Evolutionary conservation across 1,140 invertebrate species (phyloP), one percentile per base, ranked within the genome.

Genomic region (Triops longicaudatus): DNA sequence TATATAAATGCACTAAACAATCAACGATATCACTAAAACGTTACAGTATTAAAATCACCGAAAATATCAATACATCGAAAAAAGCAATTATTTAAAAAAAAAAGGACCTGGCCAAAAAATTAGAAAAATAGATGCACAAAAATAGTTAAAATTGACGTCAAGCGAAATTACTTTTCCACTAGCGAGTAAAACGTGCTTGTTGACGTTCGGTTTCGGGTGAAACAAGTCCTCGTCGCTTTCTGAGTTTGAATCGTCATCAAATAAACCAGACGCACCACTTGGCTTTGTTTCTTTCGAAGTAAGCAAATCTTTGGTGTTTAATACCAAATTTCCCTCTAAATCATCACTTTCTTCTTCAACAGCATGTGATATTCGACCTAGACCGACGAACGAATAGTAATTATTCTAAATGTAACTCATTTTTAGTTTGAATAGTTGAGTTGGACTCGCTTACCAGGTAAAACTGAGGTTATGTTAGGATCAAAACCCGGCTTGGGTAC

Each of bases 181-280:
- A 9, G 50, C 10, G 50, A 63, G 4, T 63, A 63, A 17, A n/a
- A 22, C 50, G 17, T 5, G 6, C 22, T 63, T 63, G 5, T 14
- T 63, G 10, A 14, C 50, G 14, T 6, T 63, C 50, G 14, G 6
- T 63, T 63, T 63, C 17, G 50, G 50, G 50, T 63, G n/a, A 75
- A 75, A 75, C 74, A 75, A 75, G 37, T 75, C 74, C 5, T 75
- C 74, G 37, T 75, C 74, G 37, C 27, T 75, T 12, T 75, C 74
- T 27, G 37, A 28, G 74, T 75, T 31, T 28, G 17, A 7, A 42
- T 63, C 22, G 14, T 63, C 50, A 2, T 17, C 22, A 63, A 22
- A 63, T 22, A 75, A 75, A 4, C 22, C 14, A 37, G 26, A 26
- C 17, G 73, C 17, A 37, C 2, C 22, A 5, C 17, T 73, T 17